Conservation (phyloP, 2,113 vertebrate genomes). For the Sturnira hondurensis region DNA sequence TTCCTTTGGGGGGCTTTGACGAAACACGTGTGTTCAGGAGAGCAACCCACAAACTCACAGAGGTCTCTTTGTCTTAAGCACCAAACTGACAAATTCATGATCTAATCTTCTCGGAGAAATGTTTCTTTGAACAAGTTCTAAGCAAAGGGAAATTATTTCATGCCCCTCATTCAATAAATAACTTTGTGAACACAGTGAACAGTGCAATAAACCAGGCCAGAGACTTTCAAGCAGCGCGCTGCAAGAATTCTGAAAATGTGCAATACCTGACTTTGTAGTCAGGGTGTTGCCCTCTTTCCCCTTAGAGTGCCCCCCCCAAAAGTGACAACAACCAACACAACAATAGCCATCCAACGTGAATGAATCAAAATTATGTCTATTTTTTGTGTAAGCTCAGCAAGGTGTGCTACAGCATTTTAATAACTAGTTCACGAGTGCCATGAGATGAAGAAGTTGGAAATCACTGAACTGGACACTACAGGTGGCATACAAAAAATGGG, state of each 20-base stretch:
- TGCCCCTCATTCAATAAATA: background rate
- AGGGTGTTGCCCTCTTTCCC: no score
- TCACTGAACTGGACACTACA: background rate
- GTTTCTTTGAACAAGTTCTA: conserved; percentile 3
- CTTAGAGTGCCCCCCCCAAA: no score
- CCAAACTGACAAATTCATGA: background rate
- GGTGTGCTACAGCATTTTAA: no score
- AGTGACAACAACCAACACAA: no score
- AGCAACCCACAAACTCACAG: background rate
- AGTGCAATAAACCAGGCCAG: background rate
- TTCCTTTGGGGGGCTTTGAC: background rate
- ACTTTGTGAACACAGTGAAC: background rate
- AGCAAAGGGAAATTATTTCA: conserved; percentile 36
- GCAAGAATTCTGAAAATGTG: no score
- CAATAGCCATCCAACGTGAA: no score
- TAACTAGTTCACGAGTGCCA: no score
- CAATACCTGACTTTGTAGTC: no score
- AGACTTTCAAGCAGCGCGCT: no score
- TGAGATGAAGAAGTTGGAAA: no score
- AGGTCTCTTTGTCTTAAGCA: background rate
- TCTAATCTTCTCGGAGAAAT: background rate
- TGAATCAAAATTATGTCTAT: no score
- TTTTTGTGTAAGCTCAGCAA: no score
- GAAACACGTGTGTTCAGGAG: background rate
- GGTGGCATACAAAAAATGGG: background rate